These are phyloP conservation scores for Sisyra terminalis DNA, from an alignment of 2,888 invertebrate species.

Conservation along the genomic window DNA sequence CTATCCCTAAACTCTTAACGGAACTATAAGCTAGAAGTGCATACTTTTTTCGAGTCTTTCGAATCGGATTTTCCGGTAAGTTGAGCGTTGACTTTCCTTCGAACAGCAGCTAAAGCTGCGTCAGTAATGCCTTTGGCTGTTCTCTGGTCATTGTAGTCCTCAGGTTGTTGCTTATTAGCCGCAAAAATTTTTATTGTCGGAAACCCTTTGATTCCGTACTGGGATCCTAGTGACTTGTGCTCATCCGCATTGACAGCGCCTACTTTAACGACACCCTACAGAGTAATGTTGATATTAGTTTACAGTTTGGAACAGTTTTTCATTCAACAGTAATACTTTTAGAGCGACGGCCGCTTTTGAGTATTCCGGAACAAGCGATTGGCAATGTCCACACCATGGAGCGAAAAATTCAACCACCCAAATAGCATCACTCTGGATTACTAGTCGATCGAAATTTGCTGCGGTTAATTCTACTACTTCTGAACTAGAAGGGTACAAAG, in stretches of 20 bases:
- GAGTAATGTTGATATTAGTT: conserved; percentile 10
- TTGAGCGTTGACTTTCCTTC: conserved; percentile 51
- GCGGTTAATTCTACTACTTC: conserved; percentile 78
- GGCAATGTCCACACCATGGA: conserved; percentile 92
- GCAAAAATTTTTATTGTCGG: conserved; percentile 95
- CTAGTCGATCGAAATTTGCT: conserved; percentile 70
- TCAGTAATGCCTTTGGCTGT: conserved; percentile 78
- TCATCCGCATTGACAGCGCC: conserved; percentile 89
- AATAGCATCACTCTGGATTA: conserved; percentile 65
- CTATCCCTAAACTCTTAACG: too few relatives aligned
- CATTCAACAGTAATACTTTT: conserved; percentile 56
- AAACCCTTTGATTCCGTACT: conserved; percentile 77
- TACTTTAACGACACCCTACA: conserved; percentile 78
- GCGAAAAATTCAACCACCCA: conserved; percentile 97
- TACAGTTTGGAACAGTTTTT: too few relatives aligned
- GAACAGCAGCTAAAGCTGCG: conserved; percentile 61
- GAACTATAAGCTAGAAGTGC: too few relatives aligned
- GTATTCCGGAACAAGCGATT: conserved; percentile 82
- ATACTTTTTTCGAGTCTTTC: conserved; percentile 4
- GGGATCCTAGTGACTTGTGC: conserved; percentile 61
- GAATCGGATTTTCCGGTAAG: conserved; percentile 36
- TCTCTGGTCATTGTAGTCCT: conserved; percentile 70
- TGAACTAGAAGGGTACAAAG: conserved; percentile 49
- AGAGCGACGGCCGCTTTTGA: conserved; percentile 83
- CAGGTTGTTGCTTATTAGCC: conserved; percentile 62